Evolutionary conservation across 2,113 vertebrate genomes (phyloP), one percentile per base, ranked within the genome.

Genomic region (Zeus faber): DNA sequence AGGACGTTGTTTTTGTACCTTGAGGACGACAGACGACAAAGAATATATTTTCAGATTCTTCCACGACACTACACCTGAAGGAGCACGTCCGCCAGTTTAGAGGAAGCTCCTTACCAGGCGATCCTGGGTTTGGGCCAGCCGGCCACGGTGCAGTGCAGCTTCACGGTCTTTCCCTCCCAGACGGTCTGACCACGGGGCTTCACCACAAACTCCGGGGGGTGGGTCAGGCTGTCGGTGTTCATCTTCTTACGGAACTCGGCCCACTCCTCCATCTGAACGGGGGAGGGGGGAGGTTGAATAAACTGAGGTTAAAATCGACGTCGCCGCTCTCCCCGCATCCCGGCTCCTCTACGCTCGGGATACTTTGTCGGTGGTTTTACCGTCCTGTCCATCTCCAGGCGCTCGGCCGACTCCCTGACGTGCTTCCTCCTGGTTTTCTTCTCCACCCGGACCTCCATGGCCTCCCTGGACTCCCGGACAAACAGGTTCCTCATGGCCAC

Each of bases 1-100:
- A 93, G 89, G 50, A 99, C 94, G 0, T 98, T 95, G 79, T 99
- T 99, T 89, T 99, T 99, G 84, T 98, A 99, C 97, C 97, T 99
- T 76, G 70, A 62, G 22, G 40, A 49, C 16, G 46, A 18, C 3
- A 11, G 24, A 1, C 33, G n/a, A 37, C 31, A 33, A 3, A 33
- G 31, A 10, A 2, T 33, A 7, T 3, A 10, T 2, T 10, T 33
- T 33, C 8, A 9, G 31, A 11, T 33, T 33, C 31, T n/a, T n/a
- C n/a, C n/a, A n/a, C n/a, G n/a, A 2, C 2, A 2, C 7, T 33
- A 33, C 31, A 33, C 2, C 31, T 9, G 3, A 2, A 33, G 31
- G 27, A 31, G 1, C 6, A 31, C 10, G 6, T 10, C 27, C 27
- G 10, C 10, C 27, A 31, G 27, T 31, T 9, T 10, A 44, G 25